Evolutionary conservation across 2,113 vertebrate genomes (phyloP).

Genomic region (Myotis yumanensis): DNA sequence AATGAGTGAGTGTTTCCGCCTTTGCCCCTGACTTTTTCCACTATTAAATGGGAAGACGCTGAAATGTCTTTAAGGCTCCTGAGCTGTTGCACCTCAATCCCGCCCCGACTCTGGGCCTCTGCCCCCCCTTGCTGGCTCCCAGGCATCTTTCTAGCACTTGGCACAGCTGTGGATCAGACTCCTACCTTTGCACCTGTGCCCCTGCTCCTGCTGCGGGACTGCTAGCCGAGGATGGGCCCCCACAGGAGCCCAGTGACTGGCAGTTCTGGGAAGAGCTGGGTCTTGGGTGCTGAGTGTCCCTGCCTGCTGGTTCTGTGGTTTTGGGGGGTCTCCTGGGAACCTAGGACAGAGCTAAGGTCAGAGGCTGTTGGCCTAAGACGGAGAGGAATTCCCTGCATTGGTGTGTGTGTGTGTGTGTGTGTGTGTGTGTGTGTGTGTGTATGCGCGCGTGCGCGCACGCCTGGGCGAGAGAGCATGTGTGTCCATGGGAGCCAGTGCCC

Average conservation of each 20-base stretch:
- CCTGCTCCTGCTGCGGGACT: background rate
- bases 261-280: background rate
- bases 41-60: background rate
- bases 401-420: too few species aligned
- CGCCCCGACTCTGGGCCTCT: background rate
- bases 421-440: too few species aligned
- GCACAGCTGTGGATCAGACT: background rate
- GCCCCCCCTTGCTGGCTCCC: background rate
- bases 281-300: background rate
- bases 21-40: background rate
- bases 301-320: background rate
- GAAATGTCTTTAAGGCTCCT: background rate
- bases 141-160: accelerated
- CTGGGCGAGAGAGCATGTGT: background rate
- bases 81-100: background rate
- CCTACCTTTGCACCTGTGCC: background rate
- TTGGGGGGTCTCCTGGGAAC: background rate
- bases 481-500: background rate
- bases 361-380: background rate
- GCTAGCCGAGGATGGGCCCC: background rate
- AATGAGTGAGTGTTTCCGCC: background rate
- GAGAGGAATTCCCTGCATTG: background rate
- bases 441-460: accelerated
- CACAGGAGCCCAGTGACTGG: background rate
- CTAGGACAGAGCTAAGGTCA: background rate